A percentile compares a stretch with the other conserved stretches of the same genome.
These are phyloP conservation scores for Epinephelus awoara DNA, from an alignment of 2,797 vertebrate species.

Conservation along the genomic window DNA sequence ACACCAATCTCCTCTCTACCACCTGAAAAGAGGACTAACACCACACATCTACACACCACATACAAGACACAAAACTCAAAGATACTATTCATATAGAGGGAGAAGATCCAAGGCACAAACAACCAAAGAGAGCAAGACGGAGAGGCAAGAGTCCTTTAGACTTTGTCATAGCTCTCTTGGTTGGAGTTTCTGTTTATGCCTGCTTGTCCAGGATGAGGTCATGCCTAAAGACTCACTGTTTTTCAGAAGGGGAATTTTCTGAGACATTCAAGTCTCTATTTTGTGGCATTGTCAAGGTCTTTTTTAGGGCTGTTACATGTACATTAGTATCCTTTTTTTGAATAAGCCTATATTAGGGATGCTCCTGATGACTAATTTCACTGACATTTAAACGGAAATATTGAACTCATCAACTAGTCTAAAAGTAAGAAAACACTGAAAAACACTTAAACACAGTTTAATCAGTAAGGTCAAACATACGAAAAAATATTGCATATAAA, in stretches of 20 bases:
- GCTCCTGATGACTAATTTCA: no score
- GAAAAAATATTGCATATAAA: no score
- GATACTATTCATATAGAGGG: not conserved
- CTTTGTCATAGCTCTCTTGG: not conserved
- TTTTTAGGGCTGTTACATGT: slow-evolving; percentile 7
- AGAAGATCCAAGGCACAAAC: not conserved
- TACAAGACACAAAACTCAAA: not conserved
- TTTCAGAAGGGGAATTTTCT: slow-evolving; percentile 14
- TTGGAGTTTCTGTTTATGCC: slow-evolving; percentile 19
- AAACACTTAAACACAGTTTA: no score
- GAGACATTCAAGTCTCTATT: slow-evolving; percentile 4
- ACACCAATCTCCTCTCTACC: not conserved
- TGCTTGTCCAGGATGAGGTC: slow-evolving; percentile 28
- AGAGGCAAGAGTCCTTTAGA: not conserved
- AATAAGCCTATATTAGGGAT: not conserved
- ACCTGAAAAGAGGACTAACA: not conserved
- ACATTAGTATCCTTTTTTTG: not conserved
- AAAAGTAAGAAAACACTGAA: no score
- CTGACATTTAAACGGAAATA: no score
- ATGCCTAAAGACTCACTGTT: not conserved
- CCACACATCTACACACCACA: not conserved
- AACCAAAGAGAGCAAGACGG: not conserved
- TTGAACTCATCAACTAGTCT: no score
- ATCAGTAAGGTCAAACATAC: no score
- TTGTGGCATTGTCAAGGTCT: not conserved